Evolutionary conservation across 2,888 invertebrate genomes (phyloP).

Genomic region (Papilio gigon): DNA sequence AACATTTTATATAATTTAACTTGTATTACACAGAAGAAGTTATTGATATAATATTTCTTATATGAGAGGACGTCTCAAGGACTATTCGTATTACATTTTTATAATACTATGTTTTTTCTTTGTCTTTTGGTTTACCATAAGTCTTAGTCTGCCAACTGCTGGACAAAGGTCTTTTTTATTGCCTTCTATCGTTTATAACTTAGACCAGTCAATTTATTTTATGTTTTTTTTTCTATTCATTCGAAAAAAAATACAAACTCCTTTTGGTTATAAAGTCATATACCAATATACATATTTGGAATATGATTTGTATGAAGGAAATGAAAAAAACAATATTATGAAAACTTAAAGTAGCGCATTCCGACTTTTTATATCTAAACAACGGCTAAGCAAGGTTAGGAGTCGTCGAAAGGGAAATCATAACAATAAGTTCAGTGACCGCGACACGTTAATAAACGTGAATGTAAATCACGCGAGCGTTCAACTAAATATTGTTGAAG

Average conservation of each 20-base stretch:
- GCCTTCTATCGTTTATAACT: no score
- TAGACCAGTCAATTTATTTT: background rate
- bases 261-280: background rate
- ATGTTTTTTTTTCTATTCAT: background rate
- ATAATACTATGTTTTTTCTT: background rate
- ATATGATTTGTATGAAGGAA: background rate
- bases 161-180: no score
- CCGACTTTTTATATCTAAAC: background rate
- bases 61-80: no score
- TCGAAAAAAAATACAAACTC: background rate
- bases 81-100: background rate
- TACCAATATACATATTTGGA: background rate
- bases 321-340: background rate
- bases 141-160: no score
- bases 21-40: background rate
- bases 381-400: background rate
- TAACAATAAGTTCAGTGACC: slow-evolving; percentile 33
- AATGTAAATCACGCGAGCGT: slow-evolving; percentile 23
- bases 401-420: slow-evolving; percentile 28
- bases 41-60: background rate
- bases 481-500: background rate
- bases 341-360: background rate
- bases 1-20: background rate
- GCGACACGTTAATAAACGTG: slow-evolving; percentile 25
- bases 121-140: no score